phyloP scores from a whole-genome alignment of 2,797 vertebrate species.

The Coracias cyanogaster region DNA sequence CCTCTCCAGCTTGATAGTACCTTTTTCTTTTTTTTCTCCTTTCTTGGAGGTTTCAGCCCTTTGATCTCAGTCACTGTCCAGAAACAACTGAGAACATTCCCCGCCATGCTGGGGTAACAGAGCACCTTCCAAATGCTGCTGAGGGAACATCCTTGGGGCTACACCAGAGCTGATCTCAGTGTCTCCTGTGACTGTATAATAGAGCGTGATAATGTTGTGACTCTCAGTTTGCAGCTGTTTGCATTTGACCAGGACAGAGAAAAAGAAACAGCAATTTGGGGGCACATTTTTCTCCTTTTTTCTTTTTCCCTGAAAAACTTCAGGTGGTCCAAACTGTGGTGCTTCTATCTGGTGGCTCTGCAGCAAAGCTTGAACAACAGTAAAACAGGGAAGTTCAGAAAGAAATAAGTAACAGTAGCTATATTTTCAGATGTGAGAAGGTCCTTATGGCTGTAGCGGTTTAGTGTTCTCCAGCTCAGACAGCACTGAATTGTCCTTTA shows the following conservation, averaged over 20 bases:
- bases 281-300: background rate
- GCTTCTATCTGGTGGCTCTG: background rate
- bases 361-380: background rate
- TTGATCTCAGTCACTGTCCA: background rate
- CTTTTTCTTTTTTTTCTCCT: background rate
- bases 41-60: background rate
- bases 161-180: background rate
- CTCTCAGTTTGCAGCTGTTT: background rate
- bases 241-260: background rate
- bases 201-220: background rate
- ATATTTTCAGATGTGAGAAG: background rate
- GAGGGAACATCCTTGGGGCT: background rate
- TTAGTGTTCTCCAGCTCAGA: background rate
- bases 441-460: background rate
- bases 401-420: background rate
- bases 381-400: background rate
- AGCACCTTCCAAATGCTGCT: rapidly evolving
- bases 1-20: background rate
- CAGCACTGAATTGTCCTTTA: background rate
- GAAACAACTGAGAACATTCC: background rate
- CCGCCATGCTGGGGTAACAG: rapidly evolving
- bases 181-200: background rate
- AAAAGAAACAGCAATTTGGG: background rate
- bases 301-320: background rate
- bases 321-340: background rate